These are phyloP conservation scores for Diadema setosum DNA, from an alignment of 35 echinoderm and acorn worm species.

Conservation along the genomic window DNA sequence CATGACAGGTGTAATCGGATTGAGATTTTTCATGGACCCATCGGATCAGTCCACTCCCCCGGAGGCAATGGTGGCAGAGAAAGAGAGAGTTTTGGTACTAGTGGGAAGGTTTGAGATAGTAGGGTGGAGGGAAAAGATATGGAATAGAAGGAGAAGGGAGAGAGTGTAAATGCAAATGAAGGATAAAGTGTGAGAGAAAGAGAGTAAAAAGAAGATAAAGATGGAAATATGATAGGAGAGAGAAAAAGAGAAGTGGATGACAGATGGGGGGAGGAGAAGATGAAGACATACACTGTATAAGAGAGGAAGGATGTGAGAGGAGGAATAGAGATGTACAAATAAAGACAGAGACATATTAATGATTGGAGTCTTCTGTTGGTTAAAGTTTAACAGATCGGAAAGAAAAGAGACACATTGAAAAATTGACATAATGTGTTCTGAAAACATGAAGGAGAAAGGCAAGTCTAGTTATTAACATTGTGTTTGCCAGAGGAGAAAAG, in stretches of 20 bases:
- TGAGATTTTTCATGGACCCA: background rate
- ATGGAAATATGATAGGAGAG: background rate
- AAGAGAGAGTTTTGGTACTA: background rate
- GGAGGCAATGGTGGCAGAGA: too few relatives aligned
- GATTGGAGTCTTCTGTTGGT: too few relatives aligned
- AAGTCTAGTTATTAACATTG: too few relatives aligned
- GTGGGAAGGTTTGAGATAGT: background rate
- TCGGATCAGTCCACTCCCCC: too few relatives aligned
- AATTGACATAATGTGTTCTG: too few relatives aligned
- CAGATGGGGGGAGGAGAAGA: background rate
- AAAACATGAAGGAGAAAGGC: too few relatives aligned
- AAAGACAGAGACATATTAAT: too few relatives aligned
- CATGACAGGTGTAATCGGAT: background rate
- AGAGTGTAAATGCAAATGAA: background rate
- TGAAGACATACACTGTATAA: too few relatives aligned
- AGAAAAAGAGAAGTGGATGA: background rate
- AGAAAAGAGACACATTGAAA: too few relatives aligned
- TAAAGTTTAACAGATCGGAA: too few relatives aligned
- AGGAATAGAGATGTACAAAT: background rate
- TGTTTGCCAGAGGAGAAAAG: too few relatives aligned
- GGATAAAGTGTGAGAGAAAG: background rate
- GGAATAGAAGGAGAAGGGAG: background rate
- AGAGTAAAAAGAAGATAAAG: background rate
- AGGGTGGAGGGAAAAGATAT: background rate
- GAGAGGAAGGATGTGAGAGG: background rate